A percentile compares a stretch with the other conserved stretches of the same genome.
Conservation (phyloP, 2,113 vertebrate genomes). For the Pterophyllum scalare region DNA sequence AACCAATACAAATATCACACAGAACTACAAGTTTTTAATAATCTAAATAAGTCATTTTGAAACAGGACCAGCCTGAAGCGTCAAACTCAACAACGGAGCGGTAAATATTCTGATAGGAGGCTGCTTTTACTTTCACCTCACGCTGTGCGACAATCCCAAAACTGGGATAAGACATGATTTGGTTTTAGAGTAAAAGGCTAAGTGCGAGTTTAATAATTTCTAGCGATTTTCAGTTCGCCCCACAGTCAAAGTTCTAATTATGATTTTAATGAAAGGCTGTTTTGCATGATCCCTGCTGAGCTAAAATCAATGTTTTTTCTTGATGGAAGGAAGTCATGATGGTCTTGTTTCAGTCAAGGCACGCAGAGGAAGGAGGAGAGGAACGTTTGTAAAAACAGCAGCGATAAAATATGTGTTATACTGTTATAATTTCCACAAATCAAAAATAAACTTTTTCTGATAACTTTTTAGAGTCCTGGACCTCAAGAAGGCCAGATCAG, state of each 20-base stretch:
- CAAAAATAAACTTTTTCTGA: not conserved
- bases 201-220: slow-evolving; percentile 33
- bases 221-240: not conserved
- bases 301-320: slow-evolving; percentile 53
- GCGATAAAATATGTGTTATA: not conserved
- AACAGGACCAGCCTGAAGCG: not conserved
- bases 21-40: not conserved
- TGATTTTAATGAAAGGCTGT: slow-evolving; percentile 59
- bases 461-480: not conserved
- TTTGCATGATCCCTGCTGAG: slow-evolving; percentile 57
- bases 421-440: not conserved
- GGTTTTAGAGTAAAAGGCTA: slow-evolving; percentile 23
- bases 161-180: not conserved
- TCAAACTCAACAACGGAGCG: not conserved
- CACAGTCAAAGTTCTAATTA: slow-evolving; percentile 50
- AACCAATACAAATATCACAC: not conserved
- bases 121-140: slow-evolving; percentile 1
- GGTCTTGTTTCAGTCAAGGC: not conserved
- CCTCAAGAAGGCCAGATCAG: not conserved
- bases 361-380: not conserved
- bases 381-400: not conserved
- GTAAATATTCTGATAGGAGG: not conserved
- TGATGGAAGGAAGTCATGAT: slow-evolving; percentile 36
- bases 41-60: not conserved
- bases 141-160: not conserved